Evolutionary conservation across 2,113 vertebrate genomes (phyloP).

Genomic region (Cavia aperea): DNA sequence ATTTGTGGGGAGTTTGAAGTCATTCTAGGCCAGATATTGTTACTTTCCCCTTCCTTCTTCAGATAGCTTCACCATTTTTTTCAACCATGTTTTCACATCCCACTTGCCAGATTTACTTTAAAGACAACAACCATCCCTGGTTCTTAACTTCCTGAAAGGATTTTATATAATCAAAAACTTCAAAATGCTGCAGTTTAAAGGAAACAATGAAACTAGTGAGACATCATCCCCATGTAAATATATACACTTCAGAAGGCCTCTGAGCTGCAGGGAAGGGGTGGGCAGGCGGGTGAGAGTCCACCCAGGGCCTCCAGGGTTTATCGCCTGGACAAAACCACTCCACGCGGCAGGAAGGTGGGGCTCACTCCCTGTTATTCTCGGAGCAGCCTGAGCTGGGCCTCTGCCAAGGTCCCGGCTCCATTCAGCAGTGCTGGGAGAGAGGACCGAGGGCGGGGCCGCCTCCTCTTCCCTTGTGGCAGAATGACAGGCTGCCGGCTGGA

Average conservation of each 20-base stretch:
- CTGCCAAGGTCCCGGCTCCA: conserved; percentile 59
- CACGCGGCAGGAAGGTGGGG: conserved; percentile 54
- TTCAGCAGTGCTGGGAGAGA: conserved; percentile 57
- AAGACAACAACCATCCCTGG: conserved; percentile 19
- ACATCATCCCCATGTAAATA: background rate
- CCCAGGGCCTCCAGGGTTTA: conserved; percentile 44
- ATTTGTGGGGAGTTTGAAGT: background rate
- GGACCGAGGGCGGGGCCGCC: conserved; percentile 64
- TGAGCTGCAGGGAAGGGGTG: background rate
- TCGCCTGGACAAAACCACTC: conserved; percentile 55
- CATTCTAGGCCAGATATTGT: background rate
- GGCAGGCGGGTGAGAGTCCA: background rate
- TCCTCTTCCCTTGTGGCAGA: conserved; percentile 76
- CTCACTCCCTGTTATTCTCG: conserved; percentile 59
- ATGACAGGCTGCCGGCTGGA: conserved; percentile 81
- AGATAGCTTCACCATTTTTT: background rate
- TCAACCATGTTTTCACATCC: background rate
- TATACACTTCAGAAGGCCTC: background rate
- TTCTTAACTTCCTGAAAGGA: conserved; percentile 45
- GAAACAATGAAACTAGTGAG: conserved; percentile 10
- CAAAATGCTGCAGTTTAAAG: background rate
- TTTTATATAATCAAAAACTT: conserved; percentile 25
- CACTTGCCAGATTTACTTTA: conserved; percentile 6
- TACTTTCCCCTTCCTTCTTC: background rate
- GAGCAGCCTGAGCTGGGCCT: conserved; percentile 61